A percentile compares a stretch with the other conserved stretches of the same genome.
These are phyloP conservation scores for Caenorhabditis uteleia DNA, from an alignment of 2,888 invertebrate species.

Conservation along the genomic window DNA sequence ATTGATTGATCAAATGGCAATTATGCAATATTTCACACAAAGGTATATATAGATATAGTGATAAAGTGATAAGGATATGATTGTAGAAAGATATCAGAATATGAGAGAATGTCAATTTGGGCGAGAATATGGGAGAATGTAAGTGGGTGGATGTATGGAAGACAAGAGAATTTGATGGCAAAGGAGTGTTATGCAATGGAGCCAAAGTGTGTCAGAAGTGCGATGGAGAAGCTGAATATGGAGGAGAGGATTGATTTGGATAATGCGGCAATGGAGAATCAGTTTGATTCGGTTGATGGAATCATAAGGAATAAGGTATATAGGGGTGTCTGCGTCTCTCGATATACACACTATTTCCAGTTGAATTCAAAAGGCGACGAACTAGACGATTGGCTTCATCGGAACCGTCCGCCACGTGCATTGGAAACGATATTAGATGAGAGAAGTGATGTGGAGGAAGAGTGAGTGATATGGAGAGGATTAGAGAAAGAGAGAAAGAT, in stretches of 20 bases:
- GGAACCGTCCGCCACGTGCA: conserved; percentile 37
- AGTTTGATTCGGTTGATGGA: conserved; percentile 36
- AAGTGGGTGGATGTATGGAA: conserved; percentile 32
- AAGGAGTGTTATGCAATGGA: conserved; percentile 41
- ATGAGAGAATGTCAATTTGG: conserved; percentile 47
- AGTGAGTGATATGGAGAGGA: conserved; percentile 6
- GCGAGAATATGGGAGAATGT: conserved; percentile 37
- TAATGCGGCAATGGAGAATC: conserved; percentile 40
- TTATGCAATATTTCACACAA: conserved; percentile 47
- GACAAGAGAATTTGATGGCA: conserved; percentile 9
- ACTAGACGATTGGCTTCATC: conserved; percentile 35
- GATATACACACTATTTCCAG: conserved; percentile 10
- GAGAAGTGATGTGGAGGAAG: conserved; percentile 29
- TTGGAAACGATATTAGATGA: conserved; percentile 34
- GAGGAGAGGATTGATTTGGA: conserved; percentile 47
- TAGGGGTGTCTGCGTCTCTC: too few species aligned
- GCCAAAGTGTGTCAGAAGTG: conserved; percentile 41
- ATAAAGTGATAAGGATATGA: neutral
- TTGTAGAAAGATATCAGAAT: conserved; percentile 38
- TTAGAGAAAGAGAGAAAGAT: neutral
- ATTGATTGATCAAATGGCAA: conserved; percentile 46
- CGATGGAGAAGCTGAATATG: conserved; percentile 41
- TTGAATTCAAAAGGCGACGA: conserved; percentile 17
- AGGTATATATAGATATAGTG: conserved; percentile 13
- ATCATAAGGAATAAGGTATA: conserved; percentile 29